Conservation (phyloP, 2,797 vertebrate genomes). For the Enoplosus armatus region DNA sequence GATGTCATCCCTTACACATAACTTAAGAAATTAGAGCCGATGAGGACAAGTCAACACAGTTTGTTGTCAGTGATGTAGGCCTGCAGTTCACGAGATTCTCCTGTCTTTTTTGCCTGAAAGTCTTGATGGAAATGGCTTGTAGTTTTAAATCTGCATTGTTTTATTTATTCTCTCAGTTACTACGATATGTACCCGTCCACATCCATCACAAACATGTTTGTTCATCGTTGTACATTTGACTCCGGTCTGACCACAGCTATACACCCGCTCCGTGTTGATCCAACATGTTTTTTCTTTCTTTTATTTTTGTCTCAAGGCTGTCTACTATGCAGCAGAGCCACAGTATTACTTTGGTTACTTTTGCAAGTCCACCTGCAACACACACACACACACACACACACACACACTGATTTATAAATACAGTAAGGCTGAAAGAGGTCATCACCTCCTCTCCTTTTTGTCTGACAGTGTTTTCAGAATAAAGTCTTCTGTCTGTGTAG, state of each 20-base stretch:
- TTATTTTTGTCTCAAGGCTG: constrained; percentile 14
- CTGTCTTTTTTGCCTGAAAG: too few relatives aligned
- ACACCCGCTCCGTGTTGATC: neutral
- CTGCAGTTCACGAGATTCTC: neutral
- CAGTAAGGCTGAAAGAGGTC: constrained; percentile 17
- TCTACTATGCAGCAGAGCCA: constrained; percentile 1
- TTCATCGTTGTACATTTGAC: neutral
- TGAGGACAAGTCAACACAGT: neutral
- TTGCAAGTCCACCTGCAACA: neutral
- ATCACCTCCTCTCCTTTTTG: neutral
- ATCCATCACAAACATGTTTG: neutral
- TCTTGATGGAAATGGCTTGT: neutral
- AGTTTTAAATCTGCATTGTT: neutral
- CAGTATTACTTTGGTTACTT: neutral
- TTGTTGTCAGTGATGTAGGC: constrained; percentile 2
- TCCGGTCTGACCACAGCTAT: constrained; percentile 2
- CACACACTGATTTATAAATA: constrained; percentile 14
- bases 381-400: neutral
- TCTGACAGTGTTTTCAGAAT: constrained; percentile 45
- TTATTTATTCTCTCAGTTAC: neutral
- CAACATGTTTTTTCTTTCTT: neutral
- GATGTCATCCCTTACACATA: constrained; percentile 9
- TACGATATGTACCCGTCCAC: neutral
- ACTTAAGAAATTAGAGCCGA: neutral
- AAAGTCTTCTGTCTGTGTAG: constrained; percentile 32